Percentiles rank a stretch among this genome's conserved stretches.
phyloP scores from a whole-genome alignment of 1,140 invertebrate species.

The Ditylenchus dipsaci region DNA sequence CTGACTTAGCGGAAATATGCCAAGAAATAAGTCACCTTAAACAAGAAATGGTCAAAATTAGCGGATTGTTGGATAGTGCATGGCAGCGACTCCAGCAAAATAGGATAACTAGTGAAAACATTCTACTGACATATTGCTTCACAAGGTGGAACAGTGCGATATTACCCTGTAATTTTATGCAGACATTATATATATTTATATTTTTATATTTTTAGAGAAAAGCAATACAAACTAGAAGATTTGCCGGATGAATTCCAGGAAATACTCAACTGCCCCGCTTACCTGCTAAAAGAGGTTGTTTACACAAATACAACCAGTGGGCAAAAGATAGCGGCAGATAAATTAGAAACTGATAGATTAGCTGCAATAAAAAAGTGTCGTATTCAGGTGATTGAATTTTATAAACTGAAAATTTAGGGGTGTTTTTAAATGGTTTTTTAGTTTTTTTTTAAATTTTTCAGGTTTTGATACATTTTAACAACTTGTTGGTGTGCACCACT shows the following conservation, averaged over 20 bases:
- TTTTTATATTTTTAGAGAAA: background rate
- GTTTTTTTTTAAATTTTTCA: slow-evolving; percentile 4
- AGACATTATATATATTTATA: background rate
- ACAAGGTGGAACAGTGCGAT: background rate
- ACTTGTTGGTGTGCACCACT: slow-evolving; percentile 25
- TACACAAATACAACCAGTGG: background rate
- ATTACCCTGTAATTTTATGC: background rate
- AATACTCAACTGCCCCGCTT: slow-evolving; percentile 20
- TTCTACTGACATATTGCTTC: slow-evolving; percentile 1
- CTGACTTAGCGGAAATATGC: background rate
- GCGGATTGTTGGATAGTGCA: background rate
- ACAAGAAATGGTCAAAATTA: background rate
- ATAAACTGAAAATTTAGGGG: too few species aligned
- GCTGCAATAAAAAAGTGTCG: slow-evolving; percentile 18
- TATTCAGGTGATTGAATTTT: slow-evolving; percentile 1
- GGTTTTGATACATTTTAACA: slow-evolving; percentile 37
- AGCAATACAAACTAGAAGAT: slow-evolving; percentile 1
- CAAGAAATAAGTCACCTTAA: background rate
- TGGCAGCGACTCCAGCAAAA: background rate
- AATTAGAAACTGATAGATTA: background rate
- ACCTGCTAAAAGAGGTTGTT: slow-evolving; percentile 9
- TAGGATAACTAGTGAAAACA: background rate
- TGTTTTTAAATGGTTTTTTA: background rate
- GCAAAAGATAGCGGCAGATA: background rate
- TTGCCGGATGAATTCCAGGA: slow-evolving; percentile 12